Evolutionary conservation across 2,113 vertebrate species (phyloP).

Genomic region (Erythrolamprus reginae): DNA sequence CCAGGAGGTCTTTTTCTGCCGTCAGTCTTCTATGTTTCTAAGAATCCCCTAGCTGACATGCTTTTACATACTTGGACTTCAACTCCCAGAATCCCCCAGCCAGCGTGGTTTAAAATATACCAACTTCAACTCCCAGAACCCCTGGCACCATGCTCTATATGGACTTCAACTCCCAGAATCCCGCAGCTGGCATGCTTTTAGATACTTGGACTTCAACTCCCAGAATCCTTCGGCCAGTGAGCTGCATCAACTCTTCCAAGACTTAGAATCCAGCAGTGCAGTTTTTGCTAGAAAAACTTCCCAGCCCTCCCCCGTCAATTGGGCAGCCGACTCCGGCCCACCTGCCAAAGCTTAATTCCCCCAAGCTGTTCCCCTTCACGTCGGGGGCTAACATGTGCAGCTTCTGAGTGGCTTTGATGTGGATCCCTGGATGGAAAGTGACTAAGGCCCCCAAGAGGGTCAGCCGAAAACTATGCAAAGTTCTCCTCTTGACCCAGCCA

Average conservation of each 20-base stretch:
- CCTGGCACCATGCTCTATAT: too few relatives aligned
- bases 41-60: too few relatives aligned
- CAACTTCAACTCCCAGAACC: neutral
- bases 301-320: neutral
- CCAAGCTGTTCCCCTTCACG: neutral
- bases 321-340: neutral
- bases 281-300: neutral
- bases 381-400: neutral
- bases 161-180: neutral
- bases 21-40: too few relatives aligned
- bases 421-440: neutral
- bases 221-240: neutral
- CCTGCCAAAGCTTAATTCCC: neutral
- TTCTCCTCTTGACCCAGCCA: neutral
- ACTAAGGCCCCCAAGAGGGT: neutral
- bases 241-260: neutral
- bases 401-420: neutral
- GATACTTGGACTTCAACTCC: neutral
- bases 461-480: neutral
- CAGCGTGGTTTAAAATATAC: fast-evolving
- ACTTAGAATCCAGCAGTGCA: neutral
- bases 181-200: too few relatives aligned
- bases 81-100: neutral
- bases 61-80: neutral
- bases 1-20: too few relatives aligned